Base-by-base conservation (phyloP, 2,797 vertebrate genomes). In the Enteromius afrohamiltoni region DNA sequence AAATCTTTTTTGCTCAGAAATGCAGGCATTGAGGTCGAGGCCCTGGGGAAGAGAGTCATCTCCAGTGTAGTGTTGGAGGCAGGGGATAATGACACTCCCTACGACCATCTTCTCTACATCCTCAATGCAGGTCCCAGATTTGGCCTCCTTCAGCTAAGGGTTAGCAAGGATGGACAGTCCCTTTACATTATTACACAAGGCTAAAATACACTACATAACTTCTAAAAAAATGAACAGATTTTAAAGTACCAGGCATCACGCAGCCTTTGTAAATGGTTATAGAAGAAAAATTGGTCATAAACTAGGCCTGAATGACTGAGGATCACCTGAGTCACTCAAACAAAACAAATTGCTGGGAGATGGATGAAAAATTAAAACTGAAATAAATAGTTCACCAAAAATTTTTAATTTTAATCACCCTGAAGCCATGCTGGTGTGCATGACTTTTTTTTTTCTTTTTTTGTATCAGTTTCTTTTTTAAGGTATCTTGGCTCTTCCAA, bases 31-130 rank as follows among this genome's bases (percentile, higher is more conserved):
- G 90, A 95, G 83, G 80, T 92, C 86, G 87, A 91, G 84, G 80
- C 88, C 23, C 84, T 88, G 51, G 88, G 92, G 80, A 93, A 86
- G 81, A 92, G 94, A 86, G 85, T 93, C 16, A 91, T 96, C 91
- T 96, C 93, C 73, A 94, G 88, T 16, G 83, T 92, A 45, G 90
- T 82, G 11, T 89, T 95, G 89, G 92, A 95, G 85, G 92, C 92
- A 1, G 88, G 93, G 82, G 95, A 94, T 82, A 83, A 60, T 85
- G 93, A 94, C 92, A 89, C 90, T 2, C 86, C 90, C 14, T 83
- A 85, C 0, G 2, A 88, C 37, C 87, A 88, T 65, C 67, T 95
- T 0, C 10, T 71, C 86, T 91, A 83, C 85, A 76, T 93, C 81
- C 88, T 94, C 14, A 93, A 86, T 1, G 26, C 89, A 0, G 87